Evolutionary conservation across 2,797 vertebrate species (phyloP), one percentile per base, ranked within the genome.

Genomic region (Spea hammondii): DNA sequence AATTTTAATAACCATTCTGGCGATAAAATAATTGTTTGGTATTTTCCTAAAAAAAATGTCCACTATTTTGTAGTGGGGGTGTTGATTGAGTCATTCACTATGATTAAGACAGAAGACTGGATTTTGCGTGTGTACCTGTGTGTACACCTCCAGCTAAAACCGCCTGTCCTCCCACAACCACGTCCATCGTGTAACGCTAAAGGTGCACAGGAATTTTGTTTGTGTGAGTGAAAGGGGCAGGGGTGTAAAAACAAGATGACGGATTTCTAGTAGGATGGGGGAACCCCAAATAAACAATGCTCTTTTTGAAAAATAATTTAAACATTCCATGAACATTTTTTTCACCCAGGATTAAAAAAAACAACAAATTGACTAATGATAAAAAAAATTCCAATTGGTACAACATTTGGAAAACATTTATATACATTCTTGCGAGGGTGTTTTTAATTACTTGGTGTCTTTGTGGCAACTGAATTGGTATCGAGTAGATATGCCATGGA

Each of bases 241-340:
- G 47, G 74, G 69, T 17, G 46, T 17, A 72, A 76, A 81, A 81
- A 81, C 79, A 81, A 77, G 60, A 72, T 72, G 79, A 81, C 79
- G 67, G 79, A 81, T 81, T 72, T 66, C 51, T 44, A 55, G 59
- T 11, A 49, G 64, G 74, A 81, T 76, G 72, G 74, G 79, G 74
- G 79, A 67, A 59, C 17, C 12, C 44, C 74, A 76, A 72, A 81
- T 76, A 81, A 81, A 81, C 79, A 81, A 45, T 70, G 70, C 3
- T 59, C 73, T 65, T 50, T 54, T 6, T 76, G 72, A 80, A 48
- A 71, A 71, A 80, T 76, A 8, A 14, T 65, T 73, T 48, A 4
- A 65, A 65, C 78, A 80, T 75, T 76, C 66, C 78, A 80, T 7
- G 17, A 12, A 54, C 0, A 60, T n/a, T 54, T 59, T 10, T 59